These are phyloP conservation scores for Nomia melanderi DNA, from an alignment of 1,140 invertebrate genomes.

Conservation along the genomic window DNA sequence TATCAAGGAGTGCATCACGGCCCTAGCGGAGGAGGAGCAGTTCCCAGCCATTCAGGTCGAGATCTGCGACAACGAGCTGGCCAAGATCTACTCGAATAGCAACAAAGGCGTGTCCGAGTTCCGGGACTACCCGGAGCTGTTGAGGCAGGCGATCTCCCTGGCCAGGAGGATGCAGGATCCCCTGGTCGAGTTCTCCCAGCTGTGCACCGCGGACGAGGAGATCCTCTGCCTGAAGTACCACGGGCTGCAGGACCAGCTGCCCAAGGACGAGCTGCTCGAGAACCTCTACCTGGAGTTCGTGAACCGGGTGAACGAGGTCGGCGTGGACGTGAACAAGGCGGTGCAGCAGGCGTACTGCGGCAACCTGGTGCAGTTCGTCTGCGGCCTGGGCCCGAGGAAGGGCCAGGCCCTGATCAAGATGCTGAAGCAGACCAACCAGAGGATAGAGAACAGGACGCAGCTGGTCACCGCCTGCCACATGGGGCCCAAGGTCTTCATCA, in stretches of 20 bases:
- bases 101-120: conserved; percentile 94
- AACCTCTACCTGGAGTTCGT: conserved; percentile 96
- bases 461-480: conserved; percentile 97
- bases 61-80: conserved; percentile 95
- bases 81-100: conserved; percentile 95
- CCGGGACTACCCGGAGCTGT: conserved; percentile 92
- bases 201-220: conserved; percentile 97
- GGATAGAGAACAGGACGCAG: conserved; percentile 96
- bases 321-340: conserved; percentile 98
- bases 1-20: conserved; percentile 88
- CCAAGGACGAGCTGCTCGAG: conserved; percentile 92
- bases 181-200: conserved; percentile 96
- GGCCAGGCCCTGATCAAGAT: conserved; percentile 94
- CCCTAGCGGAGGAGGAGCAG: conserved; percentile 91
- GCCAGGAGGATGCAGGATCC: conserved; percentile 97
- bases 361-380: conserved; percentile 97
- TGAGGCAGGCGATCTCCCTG: conserved; percentile 95
- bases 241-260: conserved; percentile 87
- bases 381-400: conserved; percentile 97
- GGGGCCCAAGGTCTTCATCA: conserved; percentile 99
- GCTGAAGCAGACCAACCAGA: conserved; percentile 95
- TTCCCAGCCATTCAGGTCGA: conserved; percentile 94
- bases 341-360: conserved; percentile 93
- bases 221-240: conserved; percentile 95
- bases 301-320: conserved; percentile 97